phyloP scores from a whole-genome alignment of 2,888 invertebrate genomes.

The Coremacera marginata region DNA sequence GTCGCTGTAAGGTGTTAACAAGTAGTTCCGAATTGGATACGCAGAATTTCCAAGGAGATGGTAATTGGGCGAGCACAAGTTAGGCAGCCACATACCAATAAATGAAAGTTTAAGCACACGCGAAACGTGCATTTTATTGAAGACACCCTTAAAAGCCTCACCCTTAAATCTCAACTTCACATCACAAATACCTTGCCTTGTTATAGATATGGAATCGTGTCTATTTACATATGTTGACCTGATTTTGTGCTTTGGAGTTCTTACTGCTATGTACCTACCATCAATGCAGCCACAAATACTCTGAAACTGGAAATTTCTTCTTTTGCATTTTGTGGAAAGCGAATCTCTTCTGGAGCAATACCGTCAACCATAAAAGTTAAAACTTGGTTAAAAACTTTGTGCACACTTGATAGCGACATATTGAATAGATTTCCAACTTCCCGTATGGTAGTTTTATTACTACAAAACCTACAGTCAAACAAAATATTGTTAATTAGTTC shows the following conservation, averaged over 20 bases:
- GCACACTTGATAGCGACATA: too few relatives aligned
- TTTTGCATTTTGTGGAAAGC: constrained; percentile 22
- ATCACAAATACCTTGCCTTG: constrained; percentile 58
- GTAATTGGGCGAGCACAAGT: constrained; percentile 42
- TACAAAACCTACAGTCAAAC: too few relatives aligned
- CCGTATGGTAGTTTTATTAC: too few relatives aligned
- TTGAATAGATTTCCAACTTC: too few relatives aligned
- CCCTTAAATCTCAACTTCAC: constrained; percentile 52
- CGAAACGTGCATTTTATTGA: constrained; percentile 57
- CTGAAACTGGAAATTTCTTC: constrained; percentile 30
- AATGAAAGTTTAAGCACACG: constrained; percentile 52
- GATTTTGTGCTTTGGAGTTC: constrained; percentile 56
- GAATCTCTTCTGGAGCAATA: constrained; percentile 15
- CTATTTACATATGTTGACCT: constrained; percentile 59
- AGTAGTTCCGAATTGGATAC: constrained; percentile 41
- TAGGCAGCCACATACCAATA: constrained; percentile 43
- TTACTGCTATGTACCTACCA: constrained; percentile 46
- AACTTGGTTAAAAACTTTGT: constrained; percentile 23
- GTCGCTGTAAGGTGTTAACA: constrained; percentile 54
- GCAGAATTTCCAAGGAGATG: constrained; percentile 43
- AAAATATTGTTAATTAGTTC: too few relatives aligned
- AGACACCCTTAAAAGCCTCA: constrained; percentile 54
- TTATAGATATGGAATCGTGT: constrained; percentile 45
- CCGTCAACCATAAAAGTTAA: constrained; percentile 34
- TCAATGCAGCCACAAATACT: constrained; percentile 42